These are phyloP conservation scores for Toxotes lorentzi DNA, from an alignment of 2,797 vertebrate species.

Conservation along the genomic window DNA sequence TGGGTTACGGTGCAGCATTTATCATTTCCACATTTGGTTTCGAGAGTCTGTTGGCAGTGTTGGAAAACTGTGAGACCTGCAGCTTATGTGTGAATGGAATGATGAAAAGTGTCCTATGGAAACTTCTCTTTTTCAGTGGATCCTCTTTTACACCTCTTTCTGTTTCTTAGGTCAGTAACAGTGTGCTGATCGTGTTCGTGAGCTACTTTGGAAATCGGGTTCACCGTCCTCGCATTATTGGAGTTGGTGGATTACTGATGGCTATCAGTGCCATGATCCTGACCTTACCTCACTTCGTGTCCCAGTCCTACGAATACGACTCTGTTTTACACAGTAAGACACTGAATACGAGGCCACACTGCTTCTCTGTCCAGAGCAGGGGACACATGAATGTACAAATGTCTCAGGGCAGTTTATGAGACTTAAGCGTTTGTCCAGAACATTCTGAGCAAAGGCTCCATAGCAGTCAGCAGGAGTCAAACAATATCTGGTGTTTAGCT, in stretches of 20 bases:
- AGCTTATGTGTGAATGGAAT: background rate
- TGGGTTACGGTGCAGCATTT: background rate
- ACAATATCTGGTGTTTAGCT: conserved; percentile 25
- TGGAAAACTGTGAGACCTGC: conserved; percentile 1
- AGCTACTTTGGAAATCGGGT: conserved; percentile 96
- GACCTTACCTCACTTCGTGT: conserved; percentile 95
- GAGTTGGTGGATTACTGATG: conserved; percentile 91
- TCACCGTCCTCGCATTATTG: conserved; percentile 93
- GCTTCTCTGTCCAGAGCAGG: conserved; percentile 44
- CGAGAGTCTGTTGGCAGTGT: background rate
- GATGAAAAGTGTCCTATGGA: background rate
- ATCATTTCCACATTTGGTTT: conserved; percentile 8
- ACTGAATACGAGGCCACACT: background rate
- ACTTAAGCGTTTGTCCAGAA: conserved; percentile 8
- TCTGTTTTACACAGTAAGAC: conserved; percentile 83
- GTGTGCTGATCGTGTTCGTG: conserved; percentile 93
- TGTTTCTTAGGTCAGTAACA: conserved; percentile 90
- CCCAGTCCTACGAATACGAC: conserved; percentile 86
- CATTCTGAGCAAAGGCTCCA: conserved; percentile 15
- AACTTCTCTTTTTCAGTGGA: background rate
- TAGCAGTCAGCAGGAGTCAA: conserved; percentile 35
- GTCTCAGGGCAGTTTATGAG: conserved; percentile 53
- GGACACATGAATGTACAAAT: conserved; percentile 48
- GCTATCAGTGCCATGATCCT: conserved; percentile 91
- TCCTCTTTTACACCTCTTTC: conserved; percentile 5